Evolutionary conservation across 2,113 vertebrate genomes (phyloP), one percentile per base, ranked within the genome.

Genomic region (Talpa occidentalis): DNA sequence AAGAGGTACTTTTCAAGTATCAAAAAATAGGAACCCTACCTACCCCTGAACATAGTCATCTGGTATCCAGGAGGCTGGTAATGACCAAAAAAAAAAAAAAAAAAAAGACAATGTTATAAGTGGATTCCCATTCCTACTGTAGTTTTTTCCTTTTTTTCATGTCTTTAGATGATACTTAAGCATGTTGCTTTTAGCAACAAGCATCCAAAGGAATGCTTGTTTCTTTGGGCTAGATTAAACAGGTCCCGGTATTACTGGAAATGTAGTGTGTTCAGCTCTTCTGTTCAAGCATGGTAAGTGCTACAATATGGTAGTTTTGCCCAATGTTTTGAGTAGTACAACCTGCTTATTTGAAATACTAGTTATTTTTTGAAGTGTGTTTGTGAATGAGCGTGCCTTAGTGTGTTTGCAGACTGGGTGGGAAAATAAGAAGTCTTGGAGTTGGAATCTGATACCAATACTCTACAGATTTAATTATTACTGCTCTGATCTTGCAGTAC

Each of bases 121-220:
- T 37, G 96, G 92, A 96, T 98, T 97, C 85, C 59, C 94, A 96
- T 98, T 97, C 85, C 59, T 94, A 84, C 15, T 92, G 81, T n/a
- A 94, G 54, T 95, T 97, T 96, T 94, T 92, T 95, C 54, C 76
- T 96, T 96, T 97, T 95, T 90, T 95, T 98, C 80, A 52, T 96
- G 96, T 97, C 95, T 97, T 97, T 97, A 98, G 98, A 97, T 98
- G 97, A 96, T 98, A 97, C 97, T 98, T 98, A 96, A 97, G 91
- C 86, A 98, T 73, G 98, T 99, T 99, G 98, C 98, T 98, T 98
- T 95, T 99, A 98, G 99, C 99, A 99, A 99, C 98, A 98, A 98
- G 98, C 97, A 47, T 98, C 97, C 95, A 97, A 96, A 97, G 97
- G 96, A 98, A 98, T 98, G 97, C 97, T 94, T 97, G 82, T 96